Evolutionary conservation across 2,113 vertebrate genomes (phyloP).

Genomic region (Carlito syrichta): DNA sequence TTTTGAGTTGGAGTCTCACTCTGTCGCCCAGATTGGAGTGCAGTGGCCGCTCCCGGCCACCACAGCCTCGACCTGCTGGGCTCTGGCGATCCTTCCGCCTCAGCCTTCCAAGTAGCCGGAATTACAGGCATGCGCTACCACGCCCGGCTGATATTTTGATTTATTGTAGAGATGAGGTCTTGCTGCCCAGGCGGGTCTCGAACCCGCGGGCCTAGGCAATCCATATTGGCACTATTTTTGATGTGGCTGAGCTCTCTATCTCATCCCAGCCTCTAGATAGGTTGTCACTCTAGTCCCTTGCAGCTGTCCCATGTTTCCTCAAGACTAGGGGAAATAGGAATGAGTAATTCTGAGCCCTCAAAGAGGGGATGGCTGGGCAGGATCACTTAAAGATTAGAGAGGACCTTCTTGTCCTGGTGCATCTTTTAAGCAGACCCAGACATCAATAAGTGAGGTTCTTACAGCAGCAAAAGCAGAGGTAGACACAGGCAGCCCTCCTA

Average conservation of each 20-base stretch:
- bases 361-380: background rate
- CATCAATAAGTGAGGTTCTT: background rate
- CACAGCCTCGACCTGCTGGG: too few species aligned
- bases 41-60: too few species aligned
- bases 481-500: background rate
- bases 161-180: too few species aligned
- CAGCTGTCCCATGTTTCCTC: background rate
- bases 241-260: background rate
- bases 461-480: background rate
- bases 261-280: background rate
- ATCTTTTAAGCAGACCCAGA: background rate
- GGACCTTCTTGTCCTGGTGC: background rate
- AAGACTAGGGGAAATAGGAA: background rate
- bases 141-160: too few species aligned
- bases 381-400: background rate
- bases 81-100: too few species aligned
- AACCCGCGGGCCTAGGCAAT: too few species aligned
- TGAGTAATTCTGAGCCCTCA: background rate
- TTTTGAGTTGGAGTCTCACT: too few species aligned
- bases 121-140: too few species aligned
- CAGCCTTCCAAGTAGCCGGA: too few species aligned
- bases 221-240: background rate
- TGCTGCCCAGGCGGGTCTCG: background rate
- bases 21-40: too few species aligned
- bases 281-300: background rate